phyloP scores from a whole-genome alignment of 2,888 invertebrate genomes.

The Phalangium opilio region DNA sequence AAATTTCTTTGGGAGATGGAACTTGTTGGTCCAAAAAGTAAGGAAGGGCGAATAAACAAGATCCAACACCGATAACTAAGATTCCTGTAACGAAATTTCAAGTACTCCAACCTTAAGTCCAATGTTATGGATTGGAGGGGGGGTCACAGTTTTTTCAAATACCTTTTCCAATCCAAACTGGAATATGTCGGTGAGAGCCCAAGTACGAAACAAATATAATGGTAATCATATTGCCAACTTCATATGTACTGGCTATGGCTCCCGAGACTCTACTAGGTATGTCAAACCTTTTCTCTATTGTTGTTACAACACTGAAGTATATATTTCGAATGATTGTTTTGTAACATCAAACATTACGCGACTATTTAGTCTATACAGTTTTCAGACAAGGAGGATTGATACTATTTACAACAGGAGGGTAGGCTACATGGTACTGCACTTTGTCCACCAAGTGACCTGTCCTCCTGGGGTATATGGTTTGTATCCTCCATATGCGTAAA shows the following conservation, averaged over 20 bases:
- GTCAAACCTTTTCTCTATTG: slow-evolving; percentile 81
- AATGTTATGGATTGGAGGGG: too few relatives aligned
- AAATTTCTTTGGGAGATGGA: slow-evolving; percentile 1
- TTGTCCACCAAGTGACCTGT: too few relatives aligned
- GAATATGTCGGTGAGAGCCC: slow-evolving; percentile 78
- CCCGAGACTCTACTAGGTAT: slow-evolving; percentile 86
- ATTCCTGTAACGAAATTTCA: slow-evolving; percentile 42
- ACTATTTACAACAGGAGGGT: too few relatives aligned
- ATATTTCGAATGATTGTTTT: too few relatives aligned
- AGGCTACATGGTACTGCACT: too few relatives aligned
- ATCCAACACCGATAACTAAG: slow-evolving; percentile 83
- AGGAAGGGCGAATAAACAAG: slow-evolving; percentile 79
- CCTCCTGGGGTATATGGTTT: too few relatives aligned
- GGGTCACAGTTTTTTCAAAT: slow-evolving; percentile 27
- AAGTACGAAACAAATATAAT: slow-evolving; percentile 91
- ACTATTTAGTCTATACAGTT: too few relatives aligned
- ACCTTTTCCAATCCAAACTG: slow-evolving; percentile 87
- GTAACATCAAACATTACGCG: too few relatives aligned
- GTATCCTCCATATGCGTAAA: too few relatives aligned
- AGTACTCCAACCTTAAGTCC: neutral
- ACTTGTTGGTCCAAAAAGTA: slow-evolving; percentile 44
- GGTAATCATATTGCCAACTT: slow-evolving; percentile 86
- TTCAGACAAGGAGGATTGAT: too few relatives aligned
- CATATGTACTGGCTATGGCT: slow-evolving; percentile 82
- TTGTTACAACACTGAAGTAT: slow-evolving; percentile 62